Evolutionary conservation across 1,140 invertebrate species (phyloP).

Genomic region (Drosophila pectinifera): DNA sequence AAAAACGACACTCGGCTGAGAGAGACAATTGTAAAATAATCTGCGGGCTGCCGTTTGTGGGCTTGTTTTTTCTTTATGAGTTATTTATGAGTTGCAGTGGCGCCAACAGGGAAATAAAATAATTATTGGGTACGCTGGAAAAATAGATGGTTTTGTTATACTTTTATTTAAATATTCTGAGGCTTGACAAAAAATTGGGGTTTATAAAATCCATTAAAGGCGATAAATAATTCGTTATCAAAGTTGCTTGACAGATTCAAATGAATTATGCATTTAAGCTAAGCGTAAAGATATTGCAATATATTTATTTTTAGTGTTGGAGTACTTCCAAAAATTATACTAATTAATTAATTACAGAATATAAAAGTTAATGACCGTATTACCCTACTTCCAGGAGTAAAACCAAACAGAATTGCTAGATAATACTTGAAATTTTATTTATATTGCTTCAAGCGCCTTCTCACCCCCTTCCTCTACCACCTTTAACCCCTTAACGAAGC

Average conservation of each 20-base stretch:
- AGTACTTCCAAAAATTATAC: too few species aligned
- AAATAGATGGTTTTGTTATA: background rate
- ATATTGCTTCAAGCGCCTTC: background rate
- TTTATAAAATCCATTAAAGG: slow-evolving; percentile 1
- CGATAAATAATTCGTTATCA: background rate
- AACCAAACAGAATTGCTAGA: background rate
- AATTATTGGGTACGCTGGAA: background rate
- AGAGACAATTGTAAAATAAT: slow-evolving; percentile 35
- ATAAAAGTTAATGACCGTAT: too few species aligned
- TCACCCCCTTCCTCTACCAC: background rate
- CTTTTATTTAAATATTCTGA: slow-evolving; percentile 1
- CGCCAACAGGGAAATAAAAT: slow-evolving; percentile 37
- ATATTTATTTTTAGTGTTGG: background rate
- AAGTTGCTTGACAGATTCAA: background rate
- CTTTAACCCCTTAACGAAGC: background rate
- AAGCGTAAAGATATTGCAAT: background rate
- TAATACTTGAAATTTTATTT: background rate
- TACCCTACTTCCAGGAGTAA: too few species aligned
- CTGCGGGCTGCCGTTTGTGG: slow-evolving; percentile 44
- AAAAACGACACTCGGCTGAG: slow-evolving; percentile 20
- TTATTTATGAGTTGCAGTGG: slow-evolving; percentile 40
- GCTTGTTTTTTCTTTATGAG: slow-evolving; percentile 39
- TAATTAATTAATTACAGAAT: too few species aligned
- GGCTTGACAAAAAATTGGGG: background rate
- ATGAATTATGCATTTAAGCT: background rate